Evolutionary conservation across 2,113 vertebrate species (phyloP).

Genomic region (Tonatia bakeri): DNA sequence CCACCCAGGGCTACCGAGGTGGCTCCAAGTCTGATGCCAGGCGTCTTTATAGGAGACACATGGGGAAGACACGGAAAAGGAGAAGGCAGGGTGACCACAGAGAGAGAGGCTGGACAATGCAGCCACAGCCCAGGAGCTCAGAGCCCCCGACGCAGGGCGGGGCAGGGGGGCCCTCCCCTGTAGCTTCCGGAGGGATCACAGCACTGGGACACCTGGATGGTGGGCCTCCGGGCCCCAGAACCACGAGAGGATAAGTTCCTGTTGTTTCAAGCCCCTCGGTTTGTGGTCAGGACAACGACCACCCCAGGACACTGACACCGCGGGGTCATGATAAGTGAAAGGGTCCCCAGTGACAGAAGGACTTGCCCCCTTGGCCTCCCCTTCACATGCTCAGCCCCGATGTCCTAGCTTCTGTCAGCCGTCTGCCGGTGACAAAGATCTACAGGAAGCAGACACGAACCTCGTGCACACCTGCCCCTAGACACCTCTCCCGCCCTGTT

Average conservation of each 20-base stretch:
- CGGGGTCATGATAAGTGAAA: too few relatives aligned
- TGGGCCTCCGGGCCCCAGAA: background rate
- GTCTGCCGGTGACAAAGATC: accelerated
- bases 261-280: background rate
- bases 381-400: accelerated
- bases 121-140: accelerated
- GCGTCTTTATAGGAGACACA: background rate
- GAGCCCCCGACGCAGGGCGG: background rate
- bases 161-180: background rate
- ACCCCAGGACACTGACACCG: background rate
- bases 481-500: background rate
- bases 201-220: background rate
- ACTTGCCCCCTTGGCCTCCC: background rate
- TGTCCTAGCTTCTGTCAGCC: too few relatives aligned
- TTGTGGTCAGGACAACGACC: accelerated
- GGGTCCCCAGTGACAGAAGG: background rate
- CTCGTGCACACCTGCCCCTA: accelerated
- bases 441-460: accelerated
- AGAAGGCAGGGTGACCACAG: accelerated
- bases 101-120: background rate
- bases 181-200: accelerated
- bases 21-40: background rate
- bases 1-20: too few relatives aligned
- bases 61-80: background rate
- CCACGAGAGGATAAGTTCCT: accelerated